These are phyloP conservation scores for Leuciscus idus DNA, from an alignment of 2,113 vertebrate species.

Conservation along the genomic window DNA sequence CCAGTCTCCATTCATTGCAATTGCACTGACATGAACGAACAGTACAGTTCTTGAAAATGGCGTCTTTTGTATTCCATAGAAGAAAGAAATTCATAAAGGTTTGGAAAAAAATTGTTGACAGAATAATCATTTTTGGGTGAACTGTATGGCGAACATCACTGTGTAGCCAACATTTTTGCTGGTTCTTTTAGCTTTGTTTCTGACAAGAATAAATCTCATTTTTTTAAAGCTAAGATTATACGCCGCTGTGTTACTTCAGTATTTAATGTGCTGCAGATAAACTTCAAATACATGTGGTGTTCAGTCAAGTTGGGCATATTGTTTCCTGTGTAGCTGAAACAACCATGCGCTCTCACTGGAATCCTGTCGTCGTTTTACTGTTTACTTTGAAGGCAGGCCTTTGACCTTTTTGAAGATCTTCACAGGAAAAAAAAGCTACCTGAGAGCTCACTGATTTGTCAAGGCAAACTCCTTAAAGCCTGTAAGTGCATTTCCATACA, in stretches of 20 bases:
- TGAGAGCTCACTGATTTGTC: not conserved
- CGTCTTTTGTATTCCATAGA: not conserved
- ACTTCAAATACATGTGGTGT: not conserved
- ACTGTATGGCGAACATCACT: not conserved
- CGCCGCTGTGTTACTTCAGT: not conserved
- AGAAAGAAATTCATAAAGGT: not conserved
- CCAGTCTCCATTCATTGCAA: not conserved
- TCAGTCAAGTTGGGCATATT: not conserved
- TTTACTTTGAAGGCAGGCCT: slow-evolving; percentile 16
- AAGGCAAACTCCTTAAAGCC: not conserved
- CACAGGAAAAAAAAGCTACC: not conserved
- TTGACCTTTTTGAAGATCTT: slow-evolving; percentile 6
- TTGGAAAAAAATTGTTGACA: not conserved
- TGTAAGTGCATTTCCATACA: not conserved
- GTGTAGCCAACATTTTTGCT: not conserved
- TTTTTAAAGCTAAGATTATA: not conserved
- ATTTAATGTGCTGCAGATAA: slow-evolving; percentile 6
- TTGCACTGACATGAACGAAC: not conserved
- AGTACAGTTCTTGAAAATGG: not conserved
- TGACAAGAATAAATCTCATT: not conserved
- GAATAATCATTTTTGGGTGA: not conserved
- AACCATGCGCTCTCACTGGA: not conserved
- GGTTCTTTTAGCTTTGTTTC: not conserved
- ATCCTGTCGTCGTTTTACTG: slow-evolving; percentile 1
- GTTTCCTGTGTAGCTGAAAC: not conserved